Base-by-base conservation (phyloP, 2,797 vertebrate species). In the Microcaecilia unicolor region DNA sequence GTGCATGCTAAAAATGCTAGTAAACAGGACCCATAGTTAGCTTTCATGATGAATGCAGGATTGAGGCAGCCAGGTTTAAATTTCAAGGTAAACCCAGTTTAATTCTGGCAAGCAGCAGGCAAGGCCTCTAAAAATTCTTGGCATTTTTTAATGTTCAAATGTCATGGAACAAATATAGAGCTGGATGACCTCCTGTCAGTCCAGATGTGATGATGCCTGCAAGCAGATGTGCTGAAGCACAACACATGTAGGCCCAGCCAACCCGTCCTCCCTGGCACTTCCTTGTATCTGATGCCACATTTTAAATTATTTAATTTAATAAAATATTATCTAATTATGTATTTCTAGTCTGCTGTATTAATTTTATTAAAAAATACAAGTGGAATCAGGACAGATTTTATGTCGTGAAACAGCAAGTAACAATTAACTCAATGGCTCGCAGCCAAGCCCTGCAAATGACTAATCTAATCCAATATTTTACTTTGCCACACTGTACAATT, bases 21-120 rank as follows among this genome's bases (percentile, higher is more conserved):
- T n/a, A 60, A 65, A 64, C 30, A 27, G 32, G 47, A 44, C 43
- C 53, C 31, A 37, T 40, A 54, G 45, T 45, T n/a, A n/a, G n/a
- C n/a, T 63, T 51, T 47, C 43, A 38, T 31, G 47, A 53, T 41
- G 53, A 58, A 45, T 49, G 15, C 25, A 55, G 44, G 32, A 38
- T 34, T n/a, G n/a, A n/a, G n/a, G n/a, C n/a, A n/a, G n/a, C n/a
- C n/a, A n/a, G n/a, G n/a, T n/a, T n/a, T n/a, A n/a, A n/a, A n/a
- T n/a, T n/a, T n/a, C n/a, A 13, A 62, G 40, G 46, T 44, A 43
- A 44, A 48, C 5, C 4, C 59, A 54, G 36, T 32, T 65, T 48
- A 25, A 40, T n/a, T 72, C 44, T 63, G 48, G n/a, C 46, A 49
- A 31, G 34, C 16, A 29, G 7, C 44, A 25, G 60, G 40, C 41